Conservation (phyloP, 2,797 vertebrate species). For the Pogonophryne albipinna region DNA sequence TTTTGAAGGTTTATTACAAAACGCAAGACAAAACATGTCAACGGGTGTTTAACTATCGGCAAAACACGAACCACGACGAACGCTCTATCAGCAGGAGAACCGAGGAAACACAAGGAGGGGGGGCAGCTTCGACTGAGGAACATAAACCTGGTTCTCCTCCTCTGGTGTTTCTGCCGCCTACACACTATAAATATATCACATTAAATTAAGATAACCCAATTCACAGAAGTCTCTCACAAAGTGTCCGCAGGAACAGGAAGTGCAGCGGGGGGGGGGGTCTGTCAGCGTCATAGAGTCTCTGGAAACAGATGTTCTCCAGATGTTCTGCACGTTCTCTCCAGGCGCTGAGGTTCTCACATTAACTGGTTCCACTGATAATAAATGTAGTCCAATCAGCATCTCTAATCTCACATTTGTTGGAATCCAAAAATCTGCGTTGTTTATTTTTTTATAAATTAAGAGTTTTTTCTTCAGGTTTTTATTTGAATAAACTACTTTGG, state of each 20-base stretch:
- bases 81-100: conserved; percentile 67
- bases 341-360: no score
- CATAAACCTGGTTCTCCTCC: conserved; percentile 2
- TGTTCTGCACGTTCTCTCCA: no score
- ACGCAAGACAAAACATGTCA: conserved; percentile 81
- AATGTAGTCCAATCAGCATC: no score
- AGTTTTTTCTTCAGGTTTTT: not conserved
- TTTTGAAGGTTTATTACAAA: conserved; percentile 86
- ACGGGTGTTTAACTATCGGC: conserved; percentile 81
- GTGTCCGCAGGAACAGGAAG: conserved; percentile 11
- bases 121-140: conserved; percentile 28
- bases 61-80: conserved; percentile 84
- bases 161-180: conserved; percentile 23
- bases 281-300: not conserved
- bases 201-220: conserved; percentile 63
- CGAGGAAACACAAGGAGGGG: conserved; percentile 58
- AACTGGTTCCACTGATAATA: no score
- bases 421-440: not conserved
- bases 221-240: conserved; percentile 65
- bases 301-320: no score
- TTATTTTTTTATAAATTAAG: not conserved
- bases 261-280: not conserved
- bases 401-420: no score
- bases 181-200: conserved; percentile 66
- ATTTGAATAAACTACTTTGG: not conserved